Percentiles rank a stretch among this genome's conserved stretches.
phyloP scores from a whole-genome alignment of 64 coral and sea anemone species.

The Stichodactyla mertensii region DNA sequence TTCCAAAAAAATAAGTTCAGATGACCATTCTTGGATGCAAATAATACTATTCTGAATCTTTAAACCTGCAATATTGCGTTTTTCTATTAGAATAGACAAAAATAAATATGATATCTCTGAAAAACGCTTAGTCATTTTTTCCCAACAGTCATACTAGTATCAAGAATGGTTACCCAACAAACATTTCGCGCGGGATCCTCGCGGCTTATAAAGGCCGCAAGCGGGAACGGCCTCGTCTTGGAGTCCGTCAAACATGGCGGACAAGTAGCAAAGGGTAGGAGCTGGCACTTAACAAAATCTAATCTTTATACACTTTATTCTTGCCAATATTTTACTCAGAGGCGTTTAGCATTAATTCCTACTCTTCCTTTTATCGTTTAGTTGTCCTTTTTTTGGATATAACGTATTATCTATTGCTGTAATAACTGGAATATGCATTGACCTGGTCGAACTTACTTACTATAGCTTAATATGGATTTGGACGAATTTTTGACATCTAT shows the following conservation, averaged over 20 bases:
- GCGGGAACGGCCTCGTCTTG: neutral
- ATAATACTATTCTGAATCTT: neutral
- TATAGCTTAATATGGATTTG: constrained; percentile 35
- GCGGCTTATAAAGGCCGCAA: neutral
- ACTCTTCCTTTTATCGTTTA: neutral
- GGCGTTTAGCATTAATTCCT: neutral
- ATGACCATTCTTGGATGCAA: neutral
- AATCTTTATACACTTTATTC: neutral
- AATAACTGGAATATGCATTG: neutral
- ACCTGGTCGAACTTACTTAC: neutral
- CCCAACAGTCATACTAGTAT: neutral
- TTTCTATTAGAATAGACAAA: neutral
- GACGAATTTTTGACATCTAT: constrained; percentile 43
- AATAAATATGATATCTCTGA: neutral
- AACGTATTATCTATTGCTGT: no score
- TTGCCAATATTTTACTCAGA: neutral
- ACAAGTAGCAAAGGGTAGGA: neutral
- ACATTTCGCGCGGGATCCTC: neutral
- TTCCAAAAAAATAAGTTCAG: neutral
- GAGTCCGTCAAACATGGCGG: neutral
- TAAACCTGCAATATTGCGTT: neutral
- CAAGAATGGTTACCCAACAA: neutral
- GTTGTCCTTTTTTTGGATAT: no score
- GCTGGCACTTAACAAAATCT: neutral
- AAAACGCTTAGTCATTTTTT: neutral